Base-by-base conservation (phyloP, 2,113 vertebrate species). In the Turnix velox region DNA sequence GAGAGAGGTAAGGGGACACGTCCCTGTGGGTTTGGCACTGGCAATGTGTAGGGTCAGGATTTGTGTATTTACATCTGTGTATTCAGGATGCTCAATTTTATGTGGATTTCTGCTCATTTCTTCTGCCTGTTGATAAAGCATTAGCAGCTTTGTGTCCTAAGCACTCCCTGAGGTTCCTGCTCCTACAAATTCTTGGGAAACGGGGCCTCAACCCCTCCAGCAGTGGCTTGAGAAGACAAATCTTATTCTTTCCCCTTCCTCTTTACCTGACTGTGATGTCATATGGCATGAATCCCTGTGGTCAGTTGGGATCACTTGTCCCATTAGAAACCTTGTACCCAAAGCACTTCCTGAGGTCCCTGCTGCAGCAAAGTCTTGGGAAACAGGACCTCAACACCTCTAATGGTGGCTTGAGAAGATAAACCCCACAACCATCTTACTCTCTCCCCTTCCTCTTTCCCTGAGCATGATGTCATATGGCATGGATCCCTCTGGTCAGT, bases 1-100 rank as follows among this genome's bases (percentile, higher is more conserved):
- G 99, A 99, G 96, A 97, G 99, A 98, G 99, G 99, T 99, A 96
- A 98, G 98, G 98, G 45, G 35, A 9, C 28, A 1, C 2, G 0
- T 18, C 25, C 30, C 39, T 39, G 0, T 24, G 10, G 5, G 49
- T 0, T 7, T 35, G 1, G 58, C 25, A 12, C 35, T 24, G 43
- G 16, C 30, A 8, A 12, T 66, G 3, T 11, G 16, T 1, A 17
- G 35, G 4, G 11, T 19, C 22, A 5, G 42, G 24, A 84, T 22
- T 7, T 37, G 22, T 22, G 3, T 49, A 14, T 55, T 49, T 17
- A 54, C 51, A 24, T 2, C 3, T 2, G 4, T 24, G 9, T 23
- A 7, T 31, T 40, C 19, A 49, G 9, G 19, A 30, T 23, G 7
- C 30, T 23, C 31, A 2, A 2, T 52, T 54, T 18, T 7, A 4